phyloP scores from a whole-genome alignment of 2,888 invertebrate genomes.

The Eupeodes latifasciatus region DNA sequence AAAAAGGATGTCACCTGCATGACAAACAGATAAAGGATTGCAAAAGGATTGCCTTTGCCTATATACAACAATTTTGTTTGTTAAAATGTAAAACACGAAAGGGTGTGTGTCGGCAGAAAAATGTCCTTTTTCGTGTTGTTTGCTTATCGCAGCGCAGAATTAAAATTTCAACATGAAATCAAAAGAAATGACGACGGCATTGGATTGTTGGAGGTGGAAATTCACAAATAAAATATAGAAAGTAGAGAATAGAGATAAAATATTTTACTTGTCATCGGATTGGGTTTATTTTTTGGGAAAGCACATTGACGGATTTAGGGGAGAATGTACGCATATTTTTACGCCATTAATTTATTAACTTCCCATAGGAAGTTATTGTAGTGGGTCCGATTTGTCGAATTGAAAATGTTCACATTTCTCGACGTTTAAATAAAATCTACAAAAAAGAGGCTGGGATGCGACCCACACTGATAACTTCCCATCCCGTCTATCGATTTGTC shows the following conservation, averaged over 20 bases:
- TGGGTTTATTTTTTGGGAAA: constrained; percentile 4
- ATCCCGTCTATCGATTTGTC: too few species aligned
- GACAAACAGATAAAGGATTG: constrained; percentile 59
- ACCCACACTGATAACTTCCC: too few species aligned
- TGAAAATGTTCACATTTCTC: too few species aligned
- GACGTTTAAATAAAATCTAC: too few species aligned
- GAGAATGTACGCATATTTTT: too few species aligned
- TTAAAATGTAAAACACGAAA: constrained; percentile 72
- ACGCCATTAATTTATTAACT: too few species aligned
- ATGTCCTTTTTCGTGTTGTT: constrained; percentile 69
- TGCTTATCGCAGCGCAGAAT: constrained; percentile 66
- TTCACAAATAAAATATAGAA: background rate
- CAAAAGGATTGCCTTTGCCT: constrained; percentile 43
- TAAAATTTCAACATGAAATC: constrained; percentile 72
- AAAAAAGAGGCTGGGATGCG: too few species aligned
- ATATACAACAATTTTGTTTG: constrained; percentile 33
- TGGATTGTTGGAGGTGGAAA: background rate
- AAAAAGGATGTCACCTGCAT: constrained; percentile 60
- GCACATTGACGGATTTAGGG: background rate
- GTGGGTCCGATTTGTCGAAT: too few species aligned
- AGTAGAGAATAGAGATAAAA: background rate
- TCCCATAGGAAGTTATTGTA: too few species aligned
- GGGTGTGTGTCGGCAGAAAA: constrained; percentile 44
- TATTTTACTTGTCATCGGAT: constrained; percentile 60
- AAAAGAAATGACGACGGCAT: constrained; percentile 35